Base-by-base conservation (phyloP, 53 echinoderm and acorn worm species). In the Stichopus horrens region DNA sequence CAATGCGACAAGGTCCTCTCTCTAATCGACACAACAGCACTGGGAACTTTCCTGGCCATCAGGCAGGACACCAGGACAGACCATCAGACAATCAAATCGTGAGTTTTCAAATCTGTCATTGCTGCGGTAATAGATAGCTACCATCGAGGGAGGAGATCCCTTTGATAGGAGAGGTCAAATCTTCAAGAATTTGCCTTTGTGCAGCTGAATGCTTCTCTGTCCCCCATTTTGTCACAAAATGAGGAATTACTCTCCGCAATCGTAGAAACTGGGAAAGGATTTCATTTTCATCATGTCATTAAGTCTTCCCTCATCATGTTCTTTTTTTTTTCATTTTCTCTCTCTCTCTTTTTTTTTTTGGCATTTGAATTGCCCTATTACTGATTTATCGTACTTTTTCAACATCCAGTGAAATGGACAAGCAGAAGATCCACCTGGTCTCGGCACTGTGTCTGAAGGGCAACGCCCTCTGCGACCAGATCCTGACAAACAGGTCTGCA, bases 41-140 rank as follows among this genome's bases (percentile, higher is more conserved):
- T 98, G 68, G 99, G 92, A 7, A 93, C 88, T 8, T 92, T 93
- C 87, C 51, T 94, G 18, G 95, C 99, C 0, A 80, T 95, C 57
- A 96, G 96, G 88, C 90, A 94, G 77, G 99, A 98, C 76, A 90
- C 99, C 23, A 90, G 99, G 87, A 79, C 96, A n/a, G 99, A 98
- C 66, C 94, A 96, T 23, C 78, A 52, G 8, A 81, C 93, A 52
- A 92, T 93, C 92, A 97, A 95, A 90, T 83, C 90, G 98, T 97
- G 93, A 94, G 98, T 93, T 51, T 13, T 51, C n/a, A 37, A 37
- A 37, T 37, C 37, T 37, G 37, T 37, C 37, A 2, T 37, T 37
- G 37, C 37, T 37, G 2, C 37, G 37, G 37, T 37, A 37, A 37
- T 37, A 37, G 37, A 37, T 2, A 37, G 37, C 37, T n/a, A 37